phyloP scores from a whole-genome alignment of 2,797 vertebrate species.

The Poecilia gillii region DNA sequence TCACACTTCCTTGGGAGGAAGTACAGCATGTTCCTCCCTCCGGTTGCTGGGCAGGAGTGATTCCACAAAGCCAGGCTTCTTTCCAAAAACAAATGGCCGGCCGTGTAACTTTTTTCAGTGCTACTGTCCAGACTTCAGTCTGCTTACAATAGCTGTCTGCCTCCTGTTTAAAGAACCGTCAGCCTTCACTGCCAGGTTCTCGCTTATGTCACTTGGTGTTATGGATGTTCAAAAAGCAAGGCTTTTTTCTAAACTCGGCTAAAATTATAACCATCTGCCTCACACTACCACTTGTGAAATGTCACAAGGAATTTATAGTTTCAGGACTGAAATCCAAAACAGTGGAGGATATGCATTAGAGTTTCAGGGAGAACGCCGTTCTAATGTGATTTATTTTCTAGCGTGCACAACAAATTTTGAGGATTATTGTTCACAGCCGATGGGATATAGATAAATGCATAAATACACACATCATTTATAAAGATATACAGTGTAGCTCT shows the following conservation, averaged over 20 bases:
- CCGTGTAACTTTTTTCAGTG: conserved; percentile 20
- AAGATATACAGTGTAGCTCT: no score
- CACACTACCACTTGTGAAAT: conserved; percentile 15
- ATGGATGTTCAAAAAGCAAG: conserved; percentile 46
- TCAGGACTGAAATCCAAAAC: background rate
- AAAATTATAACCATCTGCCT: conserved; percentile 12
- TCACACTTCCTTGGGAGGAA: conserved; percentile 4
- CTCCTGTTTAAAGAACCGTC: conserved; percentile 43
- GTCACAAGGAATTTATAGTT: conserved; percentile 19
- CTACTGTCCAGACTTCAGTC: conserved; percentile 26
- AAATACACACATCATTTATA: background rate
- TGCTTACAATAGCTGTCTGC: conserved; percentile 35
- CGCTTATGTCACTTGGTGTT: conserved; percentile 48
- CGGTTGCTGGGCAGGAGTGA: conserved; percentile 15
- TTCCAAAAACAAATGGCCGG: conserved; percentile 22
- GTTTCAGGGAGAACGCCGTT: background rate
- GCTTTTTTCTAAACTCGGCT: conserved; percentile 47
- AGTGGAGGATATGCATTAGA: background rate
- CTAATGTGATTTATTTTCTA: background rate
- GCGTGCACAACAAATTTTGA: background rate
- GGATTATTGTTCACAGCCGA: no score
- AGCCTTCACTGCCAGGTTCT: conserved; percentile 24
- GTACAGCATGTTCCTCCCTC: conserved; percentile 7
- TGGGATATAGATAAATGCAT: background rate
- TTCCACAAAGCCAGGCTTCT: conserved; percentile 1